phyloP scores from a whole-genome alignment of 2,888 invertebrate genomes.

The Antheraea assamensis region DNA sequence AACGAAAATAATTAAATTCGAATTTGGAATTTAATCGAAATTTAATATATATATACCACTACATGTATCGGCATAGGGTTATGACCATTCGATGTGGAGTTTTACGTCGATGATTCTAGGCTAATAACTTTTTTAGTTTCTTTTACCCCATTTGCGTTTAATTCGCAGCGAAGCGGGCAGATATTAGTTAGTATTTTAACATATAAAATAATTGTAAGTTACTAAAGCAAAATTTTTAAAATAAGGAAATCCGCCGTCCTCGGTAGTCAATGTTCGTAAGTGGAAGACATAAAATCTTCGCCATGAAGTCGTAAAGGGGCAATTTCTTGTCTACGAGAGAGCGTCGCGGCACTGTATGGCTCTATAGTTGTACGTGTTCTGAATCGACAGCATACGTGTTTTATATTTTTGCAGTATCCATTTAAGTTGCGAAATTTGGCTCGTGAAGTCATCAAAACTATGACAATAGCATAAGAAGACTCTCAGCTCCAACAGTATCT shows the following conservation, averaged over 20 bases:
- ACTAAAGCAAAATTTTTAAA: conserved; percentile 48
- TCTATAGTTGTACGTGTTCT: conserved; percentile 58
- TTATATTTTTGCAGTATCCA: conserved; percentile 31
- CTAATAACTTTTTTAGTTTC: too few species aligned
- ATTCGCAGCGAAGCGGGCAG: too few species aligned
- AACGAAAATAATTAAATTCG: too few species aligned
- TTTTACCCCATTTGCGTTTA: too few species aligned
- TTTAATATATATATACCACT: too few species aligned
- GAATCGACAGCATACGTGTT: conserved; percentile 48
- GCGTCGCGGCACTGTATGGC: conserved; percentile 54
- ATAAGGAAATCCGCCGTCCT: conserved; percentile 60
- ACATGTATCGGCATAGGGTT: too few species aligned
- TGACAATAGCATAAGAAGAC: conserved; percentile 20
- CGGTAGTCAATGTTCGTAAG: conserved; percentile 70
- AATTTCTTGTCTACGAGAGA: conserved; percentile 69
- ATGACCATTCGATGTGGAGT: too few species aligned
- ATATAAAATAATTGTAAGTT: neutral
- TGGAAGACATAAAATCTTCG: conserved; percentile 68
- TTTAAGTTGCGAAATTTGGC: conserved; percentile 23
- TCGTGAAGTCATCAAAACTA: conserved; percentile 30
- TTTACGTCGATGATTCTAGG: too few species aligned
- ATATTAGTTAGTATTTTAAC: neutral
- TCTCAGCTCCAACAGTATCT: neutral
- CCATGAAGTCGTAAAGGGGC: conserved; percentile 67
- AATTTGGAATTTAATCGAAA: too few species aligned